These are phyloP conservation scores for Agrochola macilenta DNA, from an alignment of 2,888 invertebrate genomes.

Conservation along the genomic window DNA sequence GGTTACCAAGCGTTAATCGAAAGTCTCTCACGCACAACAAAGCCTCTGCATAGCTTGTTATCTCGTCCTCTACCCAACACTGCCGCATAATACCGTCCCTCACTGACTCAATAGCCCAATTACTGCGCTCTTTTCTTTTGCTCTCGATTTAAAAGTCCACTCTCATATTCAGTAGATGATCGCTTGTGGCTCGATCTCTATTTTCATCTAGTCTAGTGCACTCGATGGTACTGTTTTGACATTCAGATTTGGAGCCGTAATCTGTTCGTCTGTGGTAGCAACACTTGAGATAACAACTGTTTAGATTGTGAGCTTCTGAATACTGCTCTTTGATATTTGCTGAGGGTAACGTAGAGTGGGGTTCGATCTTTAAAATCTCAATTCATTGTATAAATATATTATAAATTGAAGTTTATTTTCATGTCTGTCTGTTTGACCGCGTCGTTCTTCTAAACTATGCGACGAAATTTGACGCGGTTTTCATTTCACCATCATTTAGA, in stretches of 20 bases:
- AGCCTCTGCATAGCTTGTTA: background rate
- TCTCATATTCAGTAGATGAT: constrained; percentile 16
- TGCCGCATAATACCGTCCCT: background rate
- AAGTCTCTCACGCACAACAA: background rate
- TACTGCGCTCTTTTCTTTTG: constrained; percentile 13
- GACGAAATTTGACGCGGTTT: background rate
- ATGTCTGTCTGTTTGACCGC: background rate
- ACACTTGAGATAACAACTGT: background rate
- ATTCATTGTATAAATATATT: background rate
- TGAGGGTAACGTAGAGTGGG: background rate
- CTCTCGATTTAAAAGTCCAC: background rate
- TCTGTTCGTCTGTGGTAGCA: background rate
- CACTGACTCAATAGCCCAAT: background rate
- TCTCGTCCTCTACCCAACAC: background rate
- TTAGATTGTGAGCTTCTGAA: constrained; percentile 18
- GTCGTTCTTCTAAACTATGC: background rate
- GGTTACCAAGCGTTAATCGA: background rate
- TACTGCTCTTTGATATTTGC: background rate
- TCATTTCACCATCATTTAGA: background rate
- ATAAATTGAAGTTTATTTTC: background rate
- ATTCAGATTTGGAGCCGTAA: background rate
- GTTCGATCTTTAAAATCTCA: background rate
- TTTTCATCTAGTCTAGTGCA: background rate
- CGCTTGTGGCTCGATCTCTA: background rate
- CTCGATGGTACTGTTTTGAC: constrained; percentile 4